Evolutionary conservation across 2,888 invertebrate genomes (phyloP).

Genomic region (Drosophila mettleri): DNA sequence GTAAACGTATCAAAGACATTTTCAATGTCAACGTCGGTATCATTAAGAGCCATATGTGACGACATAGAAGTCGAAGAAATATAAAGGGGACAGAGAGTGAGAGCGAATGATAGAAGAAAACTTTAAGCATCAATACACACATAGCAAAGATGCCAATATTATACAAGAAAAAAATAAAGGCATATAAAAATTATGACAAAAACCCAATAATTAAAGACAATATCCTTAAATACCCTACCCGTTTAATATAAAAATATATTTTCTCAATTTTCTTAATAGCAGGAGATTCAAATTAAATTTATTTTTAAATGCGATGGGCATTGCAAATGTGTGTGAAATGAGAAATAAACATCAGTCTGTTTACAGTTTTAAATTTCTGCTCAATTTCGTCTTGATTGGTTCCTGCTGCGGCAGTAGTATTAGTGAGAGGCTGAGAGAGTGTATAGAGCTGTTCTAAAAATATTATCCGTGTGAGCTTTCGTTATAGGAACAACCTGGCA

Average conservation of each 20-base stretch:
- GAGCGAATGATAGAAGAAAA: neutral
- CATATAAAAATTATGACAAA: neutral
- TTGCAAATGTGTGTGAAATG: neutral
- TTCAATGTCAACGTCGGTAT: conserved; percentile 40
- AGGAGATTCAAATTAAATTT: too few relatives aligned
- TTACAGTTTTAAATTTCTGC: neutral
- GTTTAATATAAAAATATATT: too few relatives aligned
- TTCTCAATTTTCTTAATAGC: too few relatives aligned
- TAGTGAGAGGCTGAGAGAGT: neutral
- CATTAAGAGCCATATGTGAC: conserved; percentile 48
- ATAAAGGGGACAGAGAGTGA: too few relatives aligned
- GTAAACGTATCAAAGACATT: conserved; percentile 59
- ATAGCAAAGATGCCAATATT: neutral
- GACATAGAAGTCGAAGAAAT: conserved; percentile 3
- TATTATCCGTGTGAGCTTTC: neutral
- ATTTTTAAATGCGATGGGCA: too few relatives aligned
- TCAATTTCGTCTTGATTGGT: neutral
- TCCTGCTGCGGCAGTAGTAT: neutral
- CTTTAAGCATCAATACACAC: neutral
- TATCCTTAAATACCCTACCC: neutral
- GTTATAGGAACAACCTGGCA: too few relatives aligned
- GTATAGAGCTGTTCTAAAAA: neutral
- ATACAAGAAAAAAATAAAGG: neutral
- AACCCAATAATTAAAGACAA: neutral
- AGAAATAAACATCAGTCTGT: neutral